A percentile compares a stretch with the other conserved stretches of the same genome.
Conservation (phyloP, 2,797 vertebrate genomes). For the Geotrypetes seraphini region DNA sequence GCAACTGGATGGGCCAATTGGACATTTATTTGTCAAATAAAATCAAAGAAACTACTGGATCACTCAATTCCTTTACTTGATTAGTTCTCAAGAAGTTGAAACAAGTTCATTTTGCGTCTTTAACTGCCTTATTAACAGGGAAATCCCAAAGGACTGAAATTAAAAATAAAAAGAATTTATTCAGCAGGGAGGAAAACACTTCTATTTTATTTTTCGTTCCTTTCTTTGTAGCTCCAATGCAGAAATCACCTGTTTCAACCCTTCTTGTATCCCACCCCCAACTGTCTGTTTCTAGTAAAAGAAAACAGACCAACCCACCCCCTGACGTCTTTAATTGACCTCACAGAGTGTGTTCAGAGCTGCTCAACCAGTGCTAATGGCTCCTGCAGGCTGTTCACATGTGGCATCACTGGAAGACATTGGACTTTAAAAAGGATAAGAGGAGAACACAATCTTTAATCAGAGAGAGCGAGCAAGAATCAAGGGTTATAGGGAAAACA, state of each 20-base stretch:
- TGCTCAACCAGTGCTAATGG: slow-evolving; percentile 47
- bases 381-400: slow-evolving; percentile 38
- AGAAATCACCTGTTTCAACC: slow-evolving; percentile 25
- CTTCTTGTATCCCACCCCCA: slow-evolving; percentile 11
- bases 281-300: slow-evolving; percentile 32
- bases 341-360: slow-evolving; percentile 40
- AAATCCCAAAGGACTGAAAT: background rate
- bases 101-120: background rate
- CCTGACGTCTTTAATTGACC: slow-evolving; percentile 59
- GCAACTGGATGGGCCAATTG: too few relatives aligned
- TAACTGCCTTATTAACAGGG: slow-evolving; percentile 2
- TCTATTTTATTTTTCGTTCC: background rate
- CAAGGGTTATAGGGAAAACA: slow-evolving; percentile 28
- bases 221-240: slow-evolving; percentile 7
- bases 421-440: slow-evolving; percentile 34
- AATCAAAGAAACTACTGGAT: too few relatives aligned
- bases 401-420: slow-evolving; percentile 26
- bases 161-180: background rate
- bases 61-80: too few relatives aligned
- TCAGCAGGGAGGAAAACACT: background rate
- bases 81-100: slow-evolving; percentile 3
- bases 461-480: slow-evolving; percentile 17
- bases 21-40: too few relatives aligned
- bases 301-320: slow-evolving; percentile 32
- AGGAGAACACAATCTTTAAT: slow-evolving; percentile 25